Evolutionary conservation across 2,113 vertebrate species (phyloP).

Genomic region (Terrapene triunguis): DNA sequence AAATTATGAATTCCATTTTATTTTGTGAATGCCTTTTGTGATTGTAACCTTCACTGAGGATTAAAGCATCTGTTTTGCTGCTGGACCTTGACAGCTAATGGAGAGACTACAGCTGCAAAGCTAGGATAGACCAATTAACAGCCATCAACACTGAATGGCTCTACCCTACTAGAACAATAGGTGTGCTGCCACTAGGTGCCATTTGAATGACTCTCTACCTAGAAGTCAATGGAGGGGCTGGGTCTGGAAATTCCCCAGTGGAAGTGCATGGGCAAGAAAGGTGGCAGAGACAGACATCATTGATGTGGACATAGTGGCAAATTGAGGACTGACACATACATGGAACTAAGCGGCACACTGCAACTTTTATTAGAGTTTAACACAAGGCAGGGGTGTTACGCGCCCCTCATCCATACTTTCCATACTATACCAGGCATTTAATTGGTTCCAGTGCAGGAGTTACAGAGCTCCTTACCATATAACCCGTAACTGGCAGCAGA

Average conservation of each 20-base stretch:
- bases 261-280: not conserved
- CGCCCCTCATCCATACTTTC: not conserved
- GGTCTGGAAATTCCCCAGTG: fast-evolving
- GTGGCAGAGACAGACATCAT: not conserved
- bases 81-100: not conserved
- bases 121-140: not conserved
- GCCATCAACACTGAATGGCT: not conserved
- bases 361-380: not conserved
- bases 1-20: not conserved
- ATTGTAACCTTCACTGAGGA: not conserved
- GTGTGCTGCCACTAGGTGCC: not conserved
- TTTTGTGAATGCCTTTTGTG: not conserved
- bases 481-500: not conserved
- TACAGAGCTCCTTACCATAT: not conserved
- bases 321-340: not conserved
- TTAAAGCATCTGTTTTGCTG: not conserved
- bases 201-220: not conserved
- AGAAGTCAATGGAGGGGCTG: fast-evolving
- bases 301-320: not conserved
- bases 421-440: not conserved
- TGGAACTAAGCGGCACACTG: not conserved
- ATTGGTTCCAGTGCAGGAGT: not conserved
- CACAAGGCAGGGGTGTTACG: not conserved
- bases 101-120: not conserved
- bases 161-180: fast-evolving